Conservation (phyloP, 2,113 vertebrate genomes). For the Glaucidium brasilianum region DNA sequence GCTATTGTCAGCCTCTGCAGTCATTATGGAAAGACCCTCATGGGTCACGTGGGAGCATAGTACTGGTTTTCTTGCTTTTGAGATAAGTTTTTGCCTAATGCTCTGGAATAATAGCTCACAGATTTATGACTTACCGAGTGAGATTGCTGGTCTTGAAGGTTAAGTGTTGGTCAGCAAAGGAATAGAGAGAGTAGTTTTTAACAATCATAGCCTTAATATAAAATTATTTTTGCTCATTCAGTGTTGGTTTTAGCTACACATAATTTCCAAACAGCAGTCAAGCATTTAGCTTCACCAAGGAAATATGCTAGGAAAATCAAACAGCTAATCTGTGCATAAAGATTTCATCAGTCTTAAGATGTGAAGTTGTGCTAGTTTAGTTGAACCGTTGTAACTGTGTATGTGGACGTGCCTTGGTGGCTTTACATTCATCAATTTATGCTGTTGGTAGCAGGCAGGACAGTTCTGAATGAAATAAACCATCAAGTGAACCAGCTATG, state of each 20-base stretch:
- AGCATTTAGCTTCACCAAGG: neutral
- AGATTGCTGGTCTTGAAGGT: neutral
- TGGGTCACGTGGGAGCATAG: fast-evolving
- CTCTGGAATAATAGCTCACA: neutral
- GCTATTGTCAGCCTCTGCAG: neutral
- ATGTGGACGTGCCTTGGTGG: neutral
- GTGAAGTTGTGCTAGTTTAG: neutral
- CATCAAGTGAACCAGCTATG: neutral
- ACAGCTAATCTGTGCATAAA: fast-evolving
- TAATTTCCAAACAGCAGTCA: neutral
- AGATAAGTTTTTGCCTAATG: neutral
- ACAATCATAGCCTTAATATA: neutral
- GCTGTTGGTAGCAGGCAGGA: neutral
- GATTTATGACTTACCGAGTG: neutral
- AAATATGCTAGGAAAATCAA: neutral
- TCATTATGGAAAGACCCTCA: neutral
- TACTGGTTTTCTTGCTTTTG: neutral
- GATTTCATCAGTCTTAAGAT: neutral
- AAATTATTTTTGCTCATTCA: neutral
- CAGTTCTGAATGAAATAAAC: neutral
- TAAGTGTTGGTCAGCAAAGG: neutral
- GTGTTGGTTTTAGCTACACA: neutral
- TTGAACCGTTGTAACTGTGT: neutral
- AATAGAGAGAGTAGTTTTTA: neutral
- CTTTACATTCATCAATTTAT: neutral